Evolutionary conservation across 1,140 invertebrate species (phyloP).

Genomic region (Bombus superbus): DNA sequence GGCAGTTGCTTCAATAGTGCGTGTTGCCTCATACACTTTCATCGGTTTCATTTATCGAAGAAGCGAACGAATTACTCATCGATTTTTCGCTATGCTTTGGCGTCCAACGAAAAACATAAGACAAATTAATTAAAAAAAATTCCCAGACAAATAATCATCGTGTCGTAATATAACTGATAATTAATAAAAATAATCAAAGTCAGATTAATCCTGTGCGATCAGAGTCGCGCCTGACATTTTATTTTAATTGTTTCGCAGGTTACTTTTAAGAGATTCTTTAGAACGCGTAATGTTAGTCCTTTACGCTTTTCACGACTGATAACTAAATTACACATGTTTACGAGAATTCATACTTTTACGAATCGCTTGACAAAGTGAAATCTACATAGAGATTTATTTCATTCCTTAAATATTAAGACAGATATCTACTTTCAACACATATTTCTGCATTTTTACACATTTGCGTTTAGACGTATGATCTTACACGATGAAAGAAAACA

Average conservation of each 20-base stretch:
- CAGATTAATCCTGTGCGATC: not conserved
- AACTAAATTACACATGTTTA: no score
- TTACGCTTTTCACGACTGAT: no score
- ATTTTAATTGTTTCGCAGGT: not conserved
- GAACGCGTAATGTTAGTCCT: no score
- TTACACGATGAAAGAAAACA: not conserved
- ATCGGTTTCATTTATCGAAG: constrained; percentile 14
- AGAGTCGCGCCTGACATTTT: not conserved
- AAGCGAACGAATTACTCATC: not conserved
- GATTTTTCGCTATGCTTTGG: not conserved
- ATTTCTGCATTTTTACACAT: no score
- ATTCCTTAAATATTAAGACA: no score
- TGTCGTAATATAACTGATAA: not conserved
- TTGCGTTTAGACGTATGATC: no score
- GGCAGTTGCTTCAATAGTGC: constrained; percentile 10
- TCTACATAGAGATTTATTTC: no score
- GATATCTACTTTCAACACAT: no score
- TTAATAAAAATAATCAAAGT: not conserved
- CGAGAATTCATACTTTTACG: no score
- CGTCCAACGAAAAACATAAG: not conserved
- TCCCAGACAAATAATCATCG: not conserved
- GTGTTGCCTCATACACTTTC: not conserved
- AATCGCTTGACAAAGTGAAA: no score
- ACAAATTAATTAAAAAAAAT: not conserved
- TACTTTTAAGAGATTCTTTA: not conserved